Evolutionary conservation across 2,888 invertebrate genomes (phyloP).

Genomic region (Microdon myrmicae): DNA sequence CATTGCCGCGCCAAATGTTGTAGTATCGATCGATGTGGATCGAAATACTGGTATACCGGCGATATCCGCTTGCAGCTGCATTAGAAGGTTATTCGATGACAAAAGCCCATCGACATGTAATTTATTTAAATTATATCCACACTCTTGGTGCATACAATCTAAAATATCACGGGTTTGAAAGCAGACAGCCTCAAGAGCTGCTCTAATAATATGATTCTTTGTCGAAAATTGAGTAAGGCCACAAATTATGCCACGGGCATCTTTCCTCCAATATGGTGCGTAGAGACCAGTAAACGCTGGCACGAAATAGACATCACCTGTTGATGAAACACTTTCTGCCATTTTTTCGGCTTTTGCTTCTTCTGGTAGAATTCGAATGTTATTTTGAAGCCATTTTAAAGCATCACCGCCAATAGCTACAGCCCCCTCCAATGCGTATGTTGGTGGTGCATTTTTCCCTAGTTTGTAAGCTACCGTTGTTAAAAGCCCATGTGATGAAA

Average conservation of each 20-base stretch:
- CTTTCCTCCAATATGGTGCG: slow-evolving; percentile 98
- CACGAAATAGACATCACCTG: slow-evolving; percentile 97
- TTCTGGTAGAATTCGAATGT: slow-evolving; percentile 84
- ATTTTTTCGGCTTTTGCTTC: slow-evolving; percentile 77
- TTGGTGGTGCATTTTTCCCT: slow-evolving; percentile 80
- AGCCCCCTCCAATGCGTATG: slow-evolving; percentile 97
- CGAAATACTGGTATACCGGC: slow-evolving; percentile 90
- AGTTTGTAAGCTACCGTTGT: slow-evolving; percentile 93
- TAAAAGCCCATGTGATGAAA: slow-evolving; percentile 87
- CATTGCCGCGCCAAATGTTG: slow-evolving; percentile 92
- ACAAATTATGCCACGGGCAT: slow-evolving; percentile 90
- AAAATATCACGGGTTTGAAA: slow-evolving; percentile 95
- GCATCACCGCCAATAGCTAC: slow-evolving; percentile 93
- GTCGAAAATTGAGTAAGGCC: slow-evolving; percentile 93
- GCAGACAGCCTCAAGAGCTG: slow-evolving; percentile 93
- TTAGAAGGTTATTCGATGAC: slow-evolving; percentile 87
- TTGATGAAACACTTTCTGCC: slow-evolving; percentile 83
- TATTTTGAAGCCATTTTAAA: slow-evolving; percentile 92
- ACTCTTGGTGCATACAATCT: slow-evolving; percentile 94
- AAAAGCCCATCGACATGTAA: slow-evolving; percentile 94
- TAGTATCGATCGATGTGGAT: slow-evolving; percentile 87
- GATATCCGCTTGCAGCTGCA: slow-evolving; percentile 96
- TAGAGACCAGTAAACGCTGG: slow-evolving; percentile 97
- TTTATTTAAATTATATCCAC: slow-evolving; percentile 82
- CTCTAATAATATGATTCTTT: slow-evolving; percentile 92